Base-by-base conservation (phyloP, 2,113 vertebrate species). In the Labeo catla region DNA sequence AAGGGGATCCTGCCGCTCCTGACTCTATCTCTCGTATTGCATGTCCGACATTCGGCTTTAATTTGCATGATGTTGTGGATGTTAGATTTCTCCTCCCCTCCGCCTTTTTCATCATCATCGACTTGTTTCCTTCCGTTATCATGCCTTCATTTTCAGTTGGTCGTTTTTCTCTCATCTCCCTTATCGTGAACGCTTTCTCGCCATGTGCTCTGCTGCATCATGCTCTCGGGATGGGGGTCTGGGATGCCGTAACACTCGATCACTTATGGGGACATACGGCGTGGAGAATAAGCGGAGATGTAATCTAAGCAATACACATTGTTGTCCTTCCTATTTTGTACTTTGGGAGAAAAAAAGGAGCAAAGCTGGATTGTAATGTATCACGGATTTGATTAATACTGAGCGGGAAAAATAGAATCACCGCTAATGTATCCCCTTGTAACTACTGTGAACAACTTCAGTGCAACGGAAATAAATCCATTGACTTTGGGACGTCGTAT, bases 391-490 rank as follows among this genome's bases (percentile, higher is more conserved):
- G 73, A 82, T 86, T 88, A 87, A 93, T 92, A 93, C 92, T 90
- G 94, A 96, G 95, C 94, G 95, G 95, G 95, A 54, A 65, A 80
- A 84, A 76, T 72, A 85, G 89, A 91, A 94, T 92, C 93, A 93
- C 95, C 91, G 90, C 91, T 91, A 93, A 95, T 96, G 96, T 97
- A 95, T 92, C 93, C 95, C 96, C 96, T 95, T 95, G 96, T 97
- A 95, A 95, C 93, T 96, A 96, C 98, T 97, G 97, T 98, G 97
- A 98, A 96, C 96, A 94, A 96, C 95, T 95, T 96, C 94, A 96
- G 95, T 97, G 96, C 97, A 95, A 93, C 96, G 97, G 95, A 96
- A 98, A 98, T 99, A 98, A 98, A 98, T 95, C 96, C 96, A 95
- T 97, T 97, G 95, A 94, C 94, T 96, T 94, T 95, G 86, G 82